Evolutionary conservation across 1,140 invertebrate genomes (phyloP).

Genomic region (Thaumetopoea pityocampa): DNA sequence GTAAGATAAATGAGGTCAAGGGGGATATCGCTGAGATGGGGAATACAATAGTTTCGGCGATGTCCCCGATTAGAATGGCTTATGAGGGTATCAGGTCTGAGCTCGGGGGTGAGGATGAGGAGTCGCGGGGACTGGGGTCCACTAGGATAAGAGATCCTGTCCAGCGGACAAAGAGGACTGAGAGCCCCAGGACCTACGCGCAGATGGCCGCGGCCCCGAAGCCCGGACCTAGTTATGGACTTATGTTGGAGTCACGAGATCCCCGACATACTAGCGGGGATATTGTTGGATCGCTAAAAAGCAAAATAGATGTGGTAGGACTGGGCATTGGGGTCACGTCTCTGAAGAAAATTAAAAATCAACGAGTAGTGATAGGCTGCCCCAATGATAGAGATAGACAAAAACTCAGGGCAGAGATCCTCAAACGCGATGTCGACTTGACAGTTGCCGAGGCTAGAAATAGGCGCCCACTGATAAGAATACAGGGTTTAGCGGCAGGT

Average conservation of each 20-base stretch:
- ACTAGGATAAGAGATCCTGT: too few species aligned
- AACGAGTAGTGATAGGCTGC: neutral
- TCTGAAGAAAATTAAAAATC: neutral
- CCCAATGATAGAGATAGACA: neutral
- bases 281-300: neutral
- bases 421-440: neutral
- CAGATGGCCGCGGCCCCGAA: neutral
- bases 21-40: too few species aligned
- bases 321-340: neutral
- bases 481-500: neutral
- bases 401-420: neutral
- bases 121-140: too few species aligned
- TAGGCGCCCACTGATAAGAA: neutral
- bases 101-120: too few species aligned
- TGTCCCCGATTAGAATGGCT: too few species aligned
- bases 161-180: too few species aligned
- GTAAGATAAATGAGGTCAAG: too few species aligned
- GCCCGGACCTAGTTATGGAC: neutral
- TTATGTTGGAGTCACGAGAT: neutral
- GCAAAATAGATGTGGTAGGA: neutral
- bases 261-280: neutral
- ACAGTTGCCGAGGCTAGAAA: neutral
- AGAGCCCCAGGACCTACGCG: too few species aligned
- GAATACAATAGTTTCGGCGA: too few species aligned
- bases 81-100: too few species aligned